Conservation (phyloP, 1,140 invertebrate species). For the Maniola jurtina region DNA sequence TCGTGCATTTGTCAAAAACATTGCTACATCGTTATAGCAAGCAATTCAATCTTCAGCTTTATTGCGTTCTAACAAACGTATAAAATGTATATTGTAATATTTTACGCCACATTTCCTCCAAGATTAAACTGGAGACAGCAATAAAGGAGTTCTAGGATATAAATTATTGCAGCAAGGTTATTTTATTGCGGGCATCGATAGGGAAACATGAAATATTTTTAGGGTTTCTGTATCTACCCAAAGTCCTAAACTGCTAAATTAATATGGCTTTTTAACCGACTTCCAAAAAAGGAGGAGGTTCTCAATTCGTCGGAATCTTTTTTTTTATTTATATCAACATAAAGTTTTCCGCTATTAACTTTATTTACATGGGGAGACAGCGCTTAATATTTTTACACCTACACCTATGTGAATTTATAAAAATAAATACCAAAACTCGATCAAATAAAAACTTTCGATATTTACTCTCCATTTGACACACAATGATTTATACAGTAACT, state of each 20-base stretch:
- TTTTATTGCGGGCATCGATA: slow-evolving; percentile 3
- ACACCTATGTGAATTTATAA: too few relatives aligned
- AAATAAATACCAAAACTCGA: too few relatives aligned
- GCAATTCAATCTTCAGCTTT: slow-evolving; percentile 1
- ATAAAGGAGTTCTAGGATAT: not conserved
- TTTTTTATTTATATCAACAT: too few relatives aligned
- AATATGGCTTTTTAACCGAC: not conserved
- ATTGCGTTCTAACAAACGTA: not conserved
- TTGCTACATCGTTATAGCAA: not conserved
- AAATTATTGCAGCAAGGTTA: not conserved
- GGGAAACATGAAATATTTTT: not conserved
- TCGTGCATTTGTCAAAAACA: not conserved
- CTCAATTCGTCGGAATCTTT: too few relatives aligned
- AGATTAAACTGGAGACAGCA: not conserved
- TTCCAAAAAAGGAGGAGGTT: too few relatives aligned
- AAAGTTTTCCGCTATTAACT: too few relatives aligned
- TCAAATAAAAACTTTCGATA: too few relatives aligned
- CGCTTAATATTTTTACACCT: too few relatives aligned
- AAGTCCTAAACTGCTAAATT: not conserved
- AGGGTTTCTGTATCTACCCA: not conserved
- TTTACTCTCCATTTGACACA: too few relatives aligned
- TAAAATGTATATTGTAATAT: slow-evolving; percentile 5
- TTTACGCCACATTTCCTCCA: slow-evolving; percentile 1
- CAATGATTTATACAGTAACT: too few relatives aligned
- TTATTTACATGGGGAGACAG: too few relatives aligned